Evolutionary conservation across 2,797 vertebrate species (phyloP), one percentile per base, ranked within the genome.

Genomic region (Crax fasciolata): DNA sequence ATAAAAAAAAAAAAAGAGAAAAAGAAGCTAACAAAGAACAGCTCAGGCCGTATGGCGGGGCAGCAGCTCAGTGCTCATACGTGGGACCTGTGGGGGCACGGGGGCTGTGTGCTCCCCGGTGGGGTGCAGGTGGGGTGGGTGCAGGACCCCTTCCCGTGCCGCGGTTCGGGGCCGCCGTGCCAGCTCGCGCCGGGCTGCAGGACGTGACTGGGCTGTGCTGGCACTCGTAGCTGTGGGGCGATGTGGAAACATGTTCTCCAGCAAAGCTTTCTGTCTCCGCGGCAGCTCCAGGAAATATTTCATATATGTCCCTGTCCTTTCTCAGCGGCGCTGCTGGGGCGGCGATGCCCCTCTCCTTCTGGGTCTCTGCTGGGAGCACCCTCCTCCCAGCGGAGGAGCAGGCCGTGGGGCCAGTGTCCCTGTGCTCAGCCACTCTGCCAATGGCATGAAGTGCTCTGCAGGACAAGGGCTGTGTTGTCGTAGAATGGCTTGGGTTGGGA

Each of bases 201-300:
- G 89, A 81, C 59, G 78, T 91, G 89, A 72, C 89, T 94, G 89
- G 84, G 78, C 84, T 59, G 52, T 16, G 57, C 3, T 14, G 81
- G 81, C 3, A 7, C 49, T 54, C 24, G 66, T 77, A 74, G 93
- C 89, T 67, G 72, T 54, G 90, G 90, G 86, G 90, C 44, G 4
- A 76, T 81, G 90, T 87, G 93, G 93, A 87, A 87, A 92, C 55
- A 9, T 2, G 65, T 76, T 73, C 90, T 41, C 84, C 87, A 81
- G 93, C 90, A 41, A 58, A 72, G 93, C 66, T 30, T 12, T 9
- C 48, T 72, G 84, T 10, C 62, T 84, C 59, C 6, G 2, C 21
- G 3, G 19, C 49, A 15, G 20, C 93, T 44, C 85, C 76, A 13
- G 84, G 84, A 81, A 78, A n/a, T 25, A 9, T 6, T 12, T 73